phyloP scores from a whole-genome alignment of 2,797 vertebrate species.

The Yasuhikotakia modesta region DNA sequence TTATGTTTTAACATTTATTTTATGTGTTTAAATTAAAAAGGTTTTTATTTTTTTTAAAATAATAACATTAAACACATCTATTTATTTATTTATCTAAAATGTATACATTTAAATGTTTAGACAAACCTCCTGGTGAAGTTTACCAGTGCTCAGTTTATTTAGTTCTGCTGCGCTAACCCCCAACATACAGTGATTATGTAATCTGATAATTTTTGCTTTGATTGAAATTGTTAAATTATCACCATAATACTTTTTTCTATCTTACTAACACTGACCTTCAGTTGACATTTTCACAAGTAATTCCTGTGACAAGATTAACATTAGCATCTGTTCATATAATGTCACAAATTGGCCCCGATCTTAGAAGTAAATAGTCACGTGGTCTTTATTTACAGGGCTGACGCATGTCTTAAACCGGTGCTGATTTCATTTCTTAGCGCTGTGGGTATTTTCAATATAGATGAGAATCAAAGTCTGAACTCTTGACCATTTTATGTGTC shows the following conservation, averaged over 20 bases:
- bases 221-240: neutral
- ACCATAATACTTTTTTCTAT: neutral
- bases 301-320: neutral
- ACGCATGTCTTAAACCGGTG: neutral
- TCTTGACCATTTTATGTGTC: slow-evolving; percentile 38
- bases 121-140: neutral
- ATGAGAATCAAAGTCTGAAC: slow-evolving; percentile 33
- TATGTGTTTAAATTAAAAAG: no score
- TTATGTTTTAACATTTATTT: no score
- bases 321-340: neutral
- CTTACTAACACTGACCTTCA: neutral
- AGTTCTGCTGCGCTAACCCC: neutral
- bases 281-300: neutral
- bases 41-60: no score
- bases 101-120: no score
- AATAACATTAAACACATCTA: no score
- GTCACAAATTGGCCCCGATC: neutral
- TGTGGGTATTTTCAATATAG: neutral
- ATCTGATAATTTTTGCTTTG: neutral
- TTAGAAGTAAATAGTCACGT: slow-evolving; percentile 11
- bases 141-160: neutral
- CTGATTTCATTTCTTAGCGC: slow-evolving; percentile 14
- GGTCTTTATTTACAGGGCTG: slow-evolving; percentile 12
- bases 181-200: neutral
- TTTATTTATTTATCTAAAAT: no score